Percentiles rank a stretch among this genome's conserved stretches.
These are phyloP conservation scores for Sycophaga agraensis DNA, from an alignment of 1,140 invertebrate species.

Conservation along the genomic window DNA sequence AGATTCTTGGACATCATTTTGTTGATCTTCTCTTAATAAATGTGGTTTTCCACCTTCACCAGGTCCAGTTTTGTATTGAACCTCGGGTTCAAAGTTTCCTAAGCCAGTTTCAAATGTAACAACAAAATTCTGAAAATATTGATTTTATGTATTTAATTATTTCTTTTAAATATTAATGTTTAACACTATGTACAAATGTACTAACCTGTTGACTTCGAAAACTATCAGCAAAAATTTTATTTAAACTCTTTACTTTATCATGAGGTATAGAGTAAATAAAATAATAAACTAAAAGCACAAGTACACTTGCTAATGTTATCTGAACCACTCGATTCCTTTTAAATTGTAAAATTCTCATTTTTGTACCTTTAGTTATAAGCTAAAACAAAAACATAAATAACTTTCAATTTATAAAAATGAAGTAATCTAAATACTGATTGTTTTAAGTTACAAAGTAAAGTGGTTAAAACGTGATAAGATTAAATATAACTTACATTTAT, in stretches of 20 bases:
- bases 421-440: background rate
- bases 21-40: conserved; percentile 69
- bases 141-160: conserved; percentile 2
- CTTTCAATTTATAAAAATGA: background rate
- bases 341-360: conserved; percentile 54
- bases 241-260: conserved; percentile 40
- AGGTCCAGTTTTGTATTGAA: conserved; percentile 68
- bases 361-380: background rate
- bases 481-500: background rate
- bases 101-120: conserved; percentile 48
- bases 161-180: background rate
- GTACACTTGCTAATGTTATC: conserved; percentile 34
- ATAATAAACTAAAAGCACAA: conserved; percentile 41
- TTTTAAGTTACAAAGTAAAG: background rate
- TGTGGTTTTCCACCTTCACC: conserved; percentile 83
- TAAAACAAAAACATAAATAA: conserved; percentile 2
- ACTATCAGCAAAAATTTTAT: conserved; percentile 43
- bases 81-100: conserved; percentile 71
- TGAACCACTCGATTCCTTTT: conserved; percentile 48
- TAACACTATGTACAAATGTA: background rate
- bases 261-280: conserved; percentile 13
- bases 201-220: conserved; percentile 38
- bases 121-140: conserved; percentile 1
- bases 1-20: conserved; percentile 75
- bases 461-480: too few relatives aligned